phyloP scores from a whole-genome alignment of 1,140 invertebrate species.

The Brachionus calyciflorus region DNA sequence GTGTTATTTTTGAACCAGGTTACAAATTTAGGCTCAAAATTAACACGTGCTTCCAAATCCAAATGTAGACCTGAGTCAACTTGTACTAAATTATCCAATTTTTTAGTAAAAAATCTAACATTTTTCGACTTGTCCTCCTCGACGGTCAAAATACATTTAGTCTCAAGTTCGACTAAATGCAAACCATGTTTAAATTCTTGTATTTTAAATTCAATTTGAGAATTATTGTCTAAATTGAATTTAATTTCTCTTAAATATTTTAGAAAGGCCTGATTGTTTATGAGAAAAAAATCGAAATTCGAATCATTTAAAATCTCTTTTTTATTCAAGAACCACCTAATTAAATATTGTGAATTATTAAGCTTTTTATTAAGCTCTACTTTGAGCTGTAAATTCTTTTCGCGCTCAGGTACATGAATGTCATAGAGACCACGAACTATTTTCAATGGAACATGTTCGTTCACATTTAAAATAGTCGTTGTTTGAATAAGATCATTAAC shows the following conservation, averaged over 20 bases:
- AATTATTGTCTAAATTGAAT: background rate
- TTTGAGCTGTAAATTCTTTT: background rate
- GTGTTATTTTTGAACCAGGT: conserved; percentile 28
- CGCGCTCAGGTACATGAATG: background rate
- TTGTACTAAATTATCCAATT: background rate
- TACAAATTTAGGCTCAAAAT: background rate
- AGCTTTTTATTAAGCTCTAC: conserved; percentile 15
- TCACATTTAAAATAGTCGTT: background rate
- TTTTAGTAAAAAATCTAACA: conserved; percentile 25
- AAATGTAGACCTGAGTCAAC: conserved; percentile 9
- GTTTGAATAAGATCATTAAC: conserved; percentile 14
- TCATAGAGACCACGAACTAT: conserved; percentile 18
- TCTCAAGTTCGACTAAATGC: background rate
- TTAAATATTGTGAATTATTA: background rate
- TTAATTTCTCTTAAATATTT: background rate
- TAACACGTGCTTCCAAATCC: conserved; percentile 35
- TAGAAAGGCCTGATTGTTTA: background rate
- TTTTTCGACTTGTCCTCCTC: background rate
- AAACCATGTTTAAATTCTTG: conserved; percentile 5
- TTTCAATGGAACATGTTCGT: background rate
- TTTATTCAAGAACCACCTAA: background rate
- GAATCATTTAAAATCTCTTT: background rate
- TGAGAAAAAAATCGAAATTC: background rate
- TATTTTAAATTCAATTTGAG: conserved; percentile 9
- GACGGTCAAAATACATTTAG: background rate